Base-by-base conservation (phyloP, 2,888 invertebrate species). In the Patella depressa region DNA sequence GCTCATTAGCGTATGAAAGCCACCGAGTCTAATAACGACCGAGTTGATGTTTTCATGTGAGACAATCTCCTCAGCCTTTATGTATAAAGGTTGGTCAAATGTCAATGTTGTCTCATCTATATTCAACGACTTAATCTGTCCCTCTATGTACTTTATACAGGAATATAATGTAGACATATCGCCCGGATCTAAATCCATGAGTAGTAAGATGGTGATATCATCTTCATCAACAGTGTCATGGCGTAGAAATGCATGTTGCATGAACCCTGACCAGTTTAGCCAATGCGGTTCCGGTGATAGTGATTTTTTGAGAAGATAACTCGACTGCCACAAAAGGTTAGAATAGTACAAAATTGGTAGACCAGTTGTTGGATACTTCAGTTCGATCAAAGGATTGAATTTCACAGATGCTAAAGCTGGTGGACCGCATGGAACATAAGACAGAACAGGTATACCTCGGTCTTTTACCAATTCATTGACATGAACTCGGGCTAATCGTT, bases 211-310 rank as follows among this genome's bases (percentile, higher is more conserved):
- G 45, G 29, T 17, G 12, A 71, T 24, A 19, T 71, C 71, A 71
- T n/a, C n/a, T 17, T 59, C 19, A 19, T 17, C n/a, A 59, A 17
- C 9, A n/a, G 59, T 17, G n/a, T 59, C n/a, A 59, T 59, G 7
- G 17, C 53, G 71, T 17, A 29, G 17, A 53, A 34, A 71, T 29
- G 29, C 71, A 71, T 34, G 45, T 24, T 71, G 71, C 71, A 71
- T 71, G 53, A 71, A 71, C 17, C 71, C 71, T 45, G 71, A 71
- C 71, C 34, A 71, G 53, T 29, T 71, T 34, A 34, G 4, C 45
- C 7, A 45, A 45, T 45, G 45, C 17, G 71, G 71, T 71, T 29
- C 29, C 29, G 71, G 71, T 65, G 24, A n/a, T 71, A 15, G n/a
- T 53, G 71, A 19, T 17, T 15, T 71, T 19, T 24, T 34, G 29